Percentiles rank a stretch among this genome's conserved stretches.
Conservation (phyloP, 2,888 invertebrate genomes). For the Tenthredo mesomela region DNA sequence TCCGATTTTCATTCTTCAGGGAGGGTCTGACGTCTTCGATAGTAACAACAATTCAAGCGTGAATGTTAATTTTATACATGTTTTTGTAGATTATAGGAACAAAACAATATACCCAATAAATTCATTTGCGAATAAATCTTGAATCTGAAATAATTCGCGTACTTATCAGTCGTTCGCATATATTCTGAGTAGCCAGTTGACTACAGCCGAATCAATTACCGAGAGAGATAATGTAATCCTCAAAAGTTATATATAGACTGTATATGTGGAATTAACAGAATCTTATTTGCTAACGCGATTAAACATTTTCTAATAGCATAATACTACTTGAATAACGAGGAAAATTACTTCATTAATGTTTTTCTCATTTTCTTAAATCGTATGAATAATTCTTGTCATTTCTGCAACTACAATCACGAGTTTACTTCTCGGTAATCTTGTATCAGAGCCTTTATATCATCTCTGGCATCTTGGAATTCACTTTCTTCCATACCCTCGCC, state of each 20-base stretch:
- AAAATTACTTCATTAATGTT: not conserved
- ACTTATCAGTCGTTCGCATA: not conserved
- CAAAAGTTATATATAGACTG: not conserved
- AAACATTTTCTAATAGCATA: not conserved
- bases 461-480: constrained; percentile 82
- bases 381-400: not conserved
- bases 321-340: not conserved
- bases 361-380: not conserved
- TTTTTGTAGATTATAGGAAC: not conserved
- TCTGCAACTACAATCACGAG: constrained; percentile 58
- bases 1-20: not conserved
- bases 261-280: not conserved
- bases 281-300: not conserved
- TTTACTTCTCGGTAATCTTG: constrained; percentile 86
- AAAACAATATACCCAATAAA: not conserved
- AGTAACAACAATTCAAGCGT: not conserved
- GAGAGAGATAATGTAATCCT: not conserved
- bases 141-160: not conserved
- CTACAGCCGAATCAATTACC: not conserved
- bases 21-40: not conserved
- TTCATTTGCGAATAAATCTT: not conserved
- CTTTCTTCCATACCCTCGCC: constrained; percentile 87
- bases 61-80: not conserved
- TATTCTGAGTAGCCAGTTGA: not conserved
- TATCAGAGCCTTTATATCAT: constrained; percentile 83